Evolutionary conservation across 2,797 vertebrate genomes (phyloP).

Genomic region (Pteropus rufus): DNA sequence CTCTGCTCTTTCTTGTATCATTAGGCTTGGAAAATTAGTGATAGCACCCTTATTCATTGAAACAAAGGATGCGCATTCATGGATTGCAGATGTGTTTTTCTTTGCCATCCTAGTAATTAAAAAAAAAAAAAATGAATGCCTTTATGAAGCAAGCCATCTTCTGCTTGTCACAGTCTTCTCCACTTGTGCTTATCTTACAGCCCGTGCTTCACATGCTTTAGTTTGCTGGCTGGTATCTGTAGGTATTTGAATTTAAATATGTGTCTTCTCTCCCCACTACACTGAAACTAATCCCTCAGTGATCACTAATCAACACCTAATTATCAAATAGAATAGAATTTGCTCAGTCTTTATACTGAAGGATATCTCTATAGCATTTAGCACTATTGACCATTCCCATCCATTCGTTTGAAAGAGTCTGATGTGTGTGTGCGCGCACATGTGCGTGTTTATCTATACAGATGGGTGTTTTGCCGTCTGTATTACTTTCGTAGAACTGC

Average conservation of each 20-base stretch:
- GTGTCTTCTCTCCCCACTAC: background rate
- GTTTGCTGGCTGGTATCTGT: background rate
- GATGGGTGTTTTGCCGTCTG: background rate
- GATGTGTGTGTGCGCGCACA: background rate
- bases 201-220: background rate
- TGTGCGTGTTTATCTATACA: background rate
- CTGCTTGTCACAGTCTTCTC: background rate
- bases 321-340: background rate
- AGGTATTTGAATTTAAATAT: conserved; percentile 7
- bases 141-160: background rate
- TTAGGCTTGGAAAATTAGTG: background rate
- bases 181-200: background rate
- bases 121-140: background rate
- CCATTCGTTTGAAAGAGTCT: background rate
- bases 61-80: background rate
- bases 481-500: background rate
- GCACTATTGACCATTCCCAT: background rate
- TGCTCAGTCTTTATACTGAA: background rate
- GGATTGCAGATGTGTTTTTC: background rate
- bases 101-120: background rate
- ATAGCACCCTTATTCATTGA: background rate
- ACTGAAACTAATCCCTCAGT: background rate
- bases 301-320: background rate
- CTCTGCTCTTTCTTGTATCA: background rate
- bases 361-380: background rate